Conservation (phyloP, 1,140 invertebrate species). For the Anoplophora glabripennis region DNA sequence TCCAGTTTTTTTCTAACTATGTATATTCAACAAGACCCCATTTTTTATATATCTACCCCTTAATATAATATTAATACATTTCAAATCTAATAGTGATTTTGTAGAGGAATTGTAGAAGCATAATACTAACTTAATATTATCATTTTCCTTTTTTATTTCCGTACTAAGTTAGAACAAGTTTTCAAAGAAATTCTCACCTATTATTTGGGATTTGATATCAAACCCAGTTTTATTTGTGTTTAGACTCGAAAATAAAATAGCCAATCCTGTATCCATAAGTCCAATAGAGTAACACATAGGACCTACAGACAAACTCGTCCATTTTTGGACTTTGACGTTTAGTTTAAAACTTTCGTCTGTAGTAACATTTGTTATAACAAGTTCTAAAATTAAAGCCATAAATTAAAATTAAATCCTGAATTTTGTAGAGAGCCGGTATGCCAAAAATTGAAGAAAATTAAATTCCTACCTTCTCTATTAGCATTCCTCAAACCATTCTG, state of each 20-base stretch:
- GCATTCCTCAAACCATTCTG: constrained; percentile 19
- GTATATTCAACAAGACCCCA: too few species aligned
- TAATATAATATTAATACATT: too few species aligned
- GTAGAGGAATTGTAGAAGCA: too few species aligned
- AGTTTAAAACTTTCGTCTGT: constrained; percentile 17
- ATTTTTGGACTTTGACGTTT: constrained; percentile 19
- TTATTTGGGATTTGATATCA: background rate
- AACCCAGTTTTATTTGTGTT: background rate
- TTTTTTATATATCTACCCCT: too few species aligned
- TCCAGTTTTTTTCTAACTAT: too few species aligned
- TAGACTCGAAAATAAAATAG: constrained; percentile 11
- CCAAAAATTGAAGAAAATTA: constrained; percentile 9
- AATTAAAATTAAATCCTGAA: background rate
- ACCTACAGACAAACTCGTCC: constrained; percentile 26
- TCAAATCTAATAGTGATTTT: too few species aligned
- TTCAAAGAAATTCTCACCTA: background rate
- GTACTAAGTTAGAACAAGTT: too few species aligned
- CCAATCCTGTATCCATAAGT: constrained; percentile 6
- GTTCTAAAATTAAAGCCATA: constrained; percentile 23
- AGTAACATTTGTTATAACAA: constrained; percentile 26
- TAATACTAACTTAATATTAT: too few species aligned
- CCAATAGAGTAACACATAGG: constrained; percentile 26
- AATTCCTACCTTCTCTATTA: constrained; percentile 28
- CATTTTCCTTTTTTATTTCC: too few species aligned
- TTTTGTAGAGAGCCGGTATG: too few species aligned